Conservation (phyloP, 2,797 vertebrate species). For the Schizopygopsis malacanthus region DNA sequence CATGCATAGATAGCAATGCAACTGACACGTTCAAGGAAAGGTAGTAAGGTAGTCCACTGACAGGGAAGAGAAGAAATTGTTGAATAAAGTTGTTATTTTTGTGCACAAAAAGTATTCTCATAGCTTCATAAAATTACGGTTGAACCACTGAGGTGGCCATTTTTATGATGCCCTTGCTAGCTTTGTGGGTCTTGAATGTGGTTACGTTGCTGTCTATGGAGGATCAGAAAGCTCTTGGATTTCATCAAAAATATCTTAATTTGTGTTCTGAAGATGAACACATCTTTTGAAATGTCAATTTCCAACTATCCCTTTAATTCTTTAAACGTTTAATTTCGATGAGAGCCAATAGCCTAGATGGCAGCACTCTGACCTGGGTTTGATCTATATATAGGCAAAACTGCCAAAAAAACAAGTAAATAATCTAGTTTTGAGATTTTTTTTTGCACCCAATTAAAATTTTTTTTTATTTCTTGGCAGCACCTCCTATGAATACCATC, state of each 20-base stretch:
- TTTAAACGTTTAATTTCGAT: too few species aligned
- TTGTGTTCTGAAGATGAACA: neutral
- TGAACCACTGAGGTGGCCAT: neutral
- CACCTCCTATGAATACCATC: conserved; percentile 64
- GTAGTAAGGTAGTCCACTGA: neutral
- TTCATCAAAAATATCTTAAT: neutral
- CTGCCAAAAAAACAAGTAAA: neutral
- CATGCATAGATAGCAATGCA: neutral
- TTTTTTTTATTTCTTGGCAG: conserved; percentile 57
- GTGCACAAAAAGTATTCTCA: neutral
- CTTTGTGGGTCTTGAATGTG: neutral
- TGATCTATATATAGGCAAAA: neutral
- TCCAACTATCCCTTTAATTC: too few species aligned
- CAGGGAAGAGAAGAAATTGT: neutral
- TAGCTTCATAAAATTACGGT: neutral
- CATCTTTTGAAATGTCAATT: neutral
- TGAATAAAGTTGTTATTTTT: neutral
- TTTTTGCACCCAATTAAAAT: neutral
- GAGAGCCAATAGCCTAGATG: neutral
- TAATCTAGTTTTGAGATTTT: neutral
- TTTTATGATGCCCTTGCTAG: neutral
- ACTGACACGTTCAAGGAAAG: neutral
- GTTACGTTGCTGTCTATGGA: neutral
- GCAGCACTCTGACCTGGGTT: neutral
- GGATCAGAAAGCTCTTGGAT: neutral